Evolutionary conservation across 2,797 vertebrate species (phyloP), one percentile per base, ranked within the genome.

Genomic region (Muraenolepis orangiensis): DNA sequence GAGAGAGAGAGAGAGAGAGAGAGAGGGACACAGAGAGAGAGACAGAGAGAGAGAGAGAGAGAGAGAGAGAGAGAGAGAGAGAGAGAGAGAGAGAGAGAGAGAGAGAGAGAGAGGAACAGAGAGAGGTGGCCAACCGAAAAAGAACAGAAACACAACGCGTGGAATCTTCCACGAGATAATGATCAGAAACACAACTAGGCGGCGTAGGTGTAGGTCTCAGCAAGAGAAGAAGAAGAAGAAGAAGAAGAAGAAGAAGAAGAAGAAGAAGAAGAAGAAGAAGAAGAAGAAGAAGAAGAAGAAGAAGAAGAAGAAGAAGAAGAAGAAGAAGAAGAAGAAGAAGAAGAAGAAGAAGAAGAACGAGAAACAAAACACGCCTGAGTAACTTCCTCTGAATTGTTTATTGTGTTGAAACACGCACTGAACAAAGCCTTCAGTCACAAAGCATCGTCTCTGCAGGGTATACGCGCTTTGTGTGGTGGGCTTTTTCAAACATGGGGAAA

Each of bases 371-470:
- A 13, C 1, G n/a, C 10, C 57, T 66, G 61, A 66, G 67, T 31
- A 67, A 64, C 23, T 51, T 51, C 42, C 42, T 13, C 13, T 28
- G 20, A 40, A 69, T 32, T 32, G 74, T 38, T 70, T 68, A 13
- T 74, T 77, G 73, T 77, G 68, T 40, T 7, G 12, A 61, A 66
- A 73, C 40, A 78, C 67, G 80, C 18, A 51, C 74, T 4, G 20
- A 82, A 81, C 83, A 85, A 84, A 76, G 70, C 32, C 72, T 76
- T 86, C 78, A 84, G 67, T 69, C 74, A 74, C 67, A 75, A 79
- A 87, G 73, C 72, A 67, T 78, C 81, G 72, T 79, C 78, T 86
- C 86, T 85, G 81, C 81, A 84, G 84, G 87, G 73, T 77, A 67
- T 85, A 77, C 74, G 72, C 72, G 66, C 70, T 26, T 70, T 86